Conservation (phyloP, 2,797 vertebrate species). For the Antrozous pallidus region DNA sequence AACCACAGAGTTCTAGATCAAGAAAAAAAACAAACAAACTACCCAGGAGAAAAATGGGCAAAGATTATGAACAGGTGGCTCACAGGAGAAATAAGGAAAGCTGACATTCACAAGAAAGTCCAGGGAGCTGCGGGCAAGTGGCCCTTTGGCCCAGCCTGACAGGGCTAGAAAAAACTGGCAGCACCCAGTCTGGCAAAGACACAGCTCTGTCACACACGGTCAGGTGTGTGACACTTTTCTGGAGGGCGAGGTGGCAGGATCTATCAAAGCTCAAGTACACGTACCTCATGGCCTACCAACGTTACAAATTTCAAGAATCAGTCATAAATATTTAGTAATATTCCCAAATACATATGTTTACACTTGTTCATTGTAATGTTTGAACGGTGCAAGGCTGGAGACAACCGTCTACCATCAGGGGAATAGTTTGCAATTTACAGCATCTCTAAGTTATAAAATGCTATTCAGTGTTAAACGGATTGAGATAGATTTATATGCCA, state of each 20-base stretch:
- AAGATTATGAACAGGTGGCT: not conserved
- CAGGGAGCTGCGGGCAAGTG: not conserved
- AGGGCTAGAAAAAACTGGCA: not conserved
- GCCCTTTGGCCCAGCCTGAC: not conserved
- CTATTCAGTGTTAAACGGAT: not conserved
- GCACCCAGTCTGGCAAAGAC: not conserved
- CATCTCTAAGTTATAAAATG: not conserved
- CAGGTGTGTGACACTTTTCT: not conserved
- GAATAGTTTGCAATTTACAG: not conserved
- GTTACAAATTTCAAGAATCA: not conserved
- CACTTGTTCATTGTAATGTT: not conserved
- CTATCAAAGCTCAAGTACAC: not conserved
- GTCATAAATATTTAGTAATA: not conserved
- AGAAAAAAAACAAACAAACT: not conserved
- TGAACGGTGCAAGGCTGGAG: not conserved
- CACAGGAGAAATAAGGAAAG: not conserved
- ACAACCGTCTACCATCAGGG: not conserved
- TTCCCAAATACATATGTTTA: not conserved
- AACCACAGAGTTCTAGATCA: not conserved
- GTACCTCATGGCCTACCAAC: not conserved
- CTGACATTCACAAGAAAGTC: not conserved
- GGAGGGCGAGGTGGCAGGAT: not conserved
- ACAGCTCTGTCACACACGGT: not conserved
- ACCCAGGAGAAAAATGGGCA: not conserved
- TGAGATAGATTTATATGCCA: not conserved